Conservation (phyloP, 2,888 invertebrate species). For the Nemotelus pantherinus region DNA sequence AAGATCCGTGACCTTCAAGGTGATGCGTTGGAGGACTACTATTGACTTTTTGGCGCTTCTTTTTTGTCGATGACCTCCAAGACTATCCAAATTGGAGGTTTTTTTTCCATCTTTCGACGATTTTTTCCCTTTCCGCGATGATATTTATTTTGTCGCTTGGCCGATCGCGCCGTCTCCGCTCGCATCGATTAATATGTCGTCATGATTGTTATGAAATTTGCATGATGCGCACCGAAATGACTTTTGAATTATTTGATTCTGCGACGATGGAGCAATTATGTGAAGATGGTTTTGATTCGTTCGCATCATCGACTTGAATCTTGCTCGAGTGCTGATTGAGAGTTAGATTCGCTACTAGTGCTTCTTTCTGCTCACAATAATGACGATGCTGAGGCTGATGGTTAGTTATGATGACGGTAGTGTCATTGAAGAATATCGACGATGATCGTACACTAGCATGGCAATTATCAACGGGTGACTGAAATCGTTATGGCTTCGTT, state of each 20-base stretch:
- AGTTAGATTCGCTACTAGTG: not conserved
- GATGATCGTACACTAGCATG: constrained; percentile 15
- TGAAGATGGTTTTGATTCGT: constrained; percentile 1
- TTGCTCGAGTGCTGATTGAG: constrained; percentile 11
- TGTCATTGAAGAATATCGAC: not conserved
- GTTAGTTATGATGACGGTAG: not conserved
- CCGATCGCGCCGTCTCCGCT: constrained; percentile 14
- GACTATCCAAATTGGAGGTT: constrained; percentile 32
- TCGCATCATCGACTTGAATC: not conserved
- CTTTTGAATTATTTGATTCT: constrained; percentile 37
- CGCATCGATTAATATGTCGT: not conserved
- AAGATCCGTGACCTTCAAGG: constrained; percentile 35
- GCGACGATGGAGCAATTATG: constrained; percentile 5
- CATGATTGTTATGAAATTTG: constrained; percentile 30
- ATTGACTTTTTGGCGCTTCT: constrained; percentile 41
- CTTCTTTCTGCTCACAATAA: not conserved
- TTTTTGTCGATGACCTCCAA: constrained; percentile 34
- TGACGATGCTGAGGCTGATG: constrained; percentile 3
- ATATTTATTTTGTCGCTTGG: constrained; percentile 33
- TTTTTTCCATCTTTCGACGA: constrained; percentile 3
- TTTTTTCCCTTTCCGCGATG: constrained; percentile 32
- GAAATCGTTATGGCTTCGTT: constrained; percentile 1
- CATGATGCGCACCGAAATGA: constrained; percentile 28
- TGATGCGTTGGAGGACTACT: constrained; percentile 42
- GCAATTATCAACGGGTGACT: constrained; percentile 30